phyloP scores from a whole-genome alignment of 2,888 invertebrate genomes.

The Biston stratarius region DNA sequence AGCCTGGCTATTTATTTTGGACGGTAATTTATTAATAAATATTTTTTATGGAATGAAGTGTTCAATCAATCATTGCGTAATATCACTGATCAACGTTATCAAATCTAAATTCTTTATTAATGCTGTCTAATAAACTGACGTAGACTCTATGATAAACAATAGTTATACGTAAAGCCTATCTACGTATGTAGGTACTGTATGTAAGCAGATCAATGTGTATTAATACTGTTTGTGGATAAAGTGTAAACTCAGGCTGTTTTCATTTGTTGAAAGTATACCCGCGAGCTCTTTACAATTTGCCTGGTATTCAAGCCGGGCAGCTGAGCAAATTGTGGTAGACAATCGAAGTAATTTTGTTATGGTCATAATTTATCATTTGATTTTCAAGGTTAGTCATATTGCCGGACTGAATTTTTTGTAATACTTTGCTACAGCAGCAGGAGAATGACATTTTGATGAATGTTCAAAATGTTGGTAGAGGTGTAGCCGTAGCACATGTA shows the following conservation, averaged over 20 bases:
- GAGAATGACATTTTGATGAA: too few relatives aligned
- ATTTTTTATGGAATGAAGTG: background rate
- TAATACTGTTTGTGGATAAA: conserved; percentile 48
- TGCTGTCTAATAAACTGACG: conserved; percentile 36
- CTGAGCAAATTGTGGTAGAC: conserved; percentile 73
- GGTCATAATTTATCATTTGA: conserved; percentile 48
- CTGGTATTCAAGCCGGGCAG: conserved; percentile 57
- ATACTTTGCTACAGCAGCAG: too few relatives aligned
- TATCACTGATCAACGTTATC: conserved; percentile 22
- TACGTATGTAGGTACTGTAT: conserved; percentile 48
- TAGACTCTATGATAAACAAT: conserved; percentile 32
- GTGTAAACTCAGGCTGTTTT: conserved; percentile 52
- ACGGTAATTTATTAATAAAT: background rate
- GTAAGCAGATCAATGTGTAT: conserved; percentile 54
- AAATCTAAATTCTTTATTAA: conserved; percentile 17
- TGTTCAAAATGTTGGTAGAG: too few relatives aligned
- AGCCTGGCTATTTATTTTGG: too few relatives aligned
- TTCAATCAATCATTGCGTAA: conserved; percentile 9
- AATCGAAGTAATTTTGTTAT: conserved; percentile 67
- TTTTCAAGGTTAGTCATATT: conserved; percentile 41
- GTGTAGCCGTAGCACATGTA: too few relatives aligned
- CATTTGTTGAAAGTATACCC: conserved; percentile 46
- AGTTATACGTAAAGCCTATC: conserved; percentile 38
- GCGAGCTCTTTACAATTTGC: conserved; percentile 27
- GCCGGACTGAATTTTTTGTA: background rate